Percentiles rank a stretch among this genome's conserved stretches.
Conservation (phyloP, 2,888 invertebrate genomes). For the Ormyrus nitidulus region DNA sequence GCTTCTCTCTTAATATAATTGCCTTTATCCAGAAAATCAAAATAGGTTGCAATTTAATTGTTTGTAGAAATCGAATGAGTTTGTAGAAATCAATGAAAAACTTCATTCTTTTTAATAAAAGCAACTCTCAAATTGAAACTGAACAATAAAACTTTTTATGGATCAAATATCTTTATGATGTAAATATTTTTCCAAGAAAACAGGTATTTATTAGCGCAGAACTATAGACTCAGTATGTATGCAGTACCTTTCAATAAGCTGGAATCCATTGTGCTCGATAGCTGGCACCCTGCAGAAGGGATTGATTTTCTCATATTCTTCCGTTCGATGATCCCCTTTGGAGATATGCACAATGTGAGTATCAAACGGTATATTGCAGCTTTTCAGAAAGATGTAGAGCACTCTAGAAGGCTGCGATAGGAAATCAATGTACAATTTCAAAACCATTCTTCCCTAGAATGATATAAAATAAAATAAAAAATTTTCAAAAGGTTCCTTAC, state of each 20-base stretch:
- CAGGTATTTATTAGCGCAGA: too few relatives aligned
- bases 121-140: too few relatives aligned
- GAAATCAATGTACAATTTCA: constrained; percentile 83
- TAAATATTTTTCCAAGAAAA: too few relatives aligned
- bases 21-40: too few relatives aligned
- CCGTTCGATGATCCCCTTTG: constrained; percentile 78
- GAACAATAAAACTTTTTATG: too few relatives aligned
- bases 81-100: too few relatives aligned
- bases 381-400: constrained; percentile 82
- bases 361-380: constrained; percentile 80
- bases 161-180: too few relatives aligned
- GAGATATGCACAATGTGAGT: constrained; percentile 79
- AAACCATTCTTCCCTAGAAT: constrained; percentile 65
- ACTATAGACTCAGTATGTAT: too few relatives aligned
- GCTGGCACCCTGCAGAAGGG: constrained; percentile 79
- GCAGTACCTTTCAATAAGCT: constrained; percentile 76
- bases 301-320: constrained; percentile 74
- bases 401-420: constrained; percentile 87
- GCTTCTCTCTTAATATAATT: too few relatives aligned
- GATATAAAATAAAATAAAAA: not conserved
- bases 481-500: not conserved
- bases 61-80: too few relatives aligned
- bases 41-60: too few relatives aligned
- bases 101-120: too few relatives aligned
- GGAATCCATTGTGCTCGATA: constrained; percentile 78